Base-by-base conservation (phyloP, 1,140 invertebrate genomes). In the Manduca sexta region DNA sequence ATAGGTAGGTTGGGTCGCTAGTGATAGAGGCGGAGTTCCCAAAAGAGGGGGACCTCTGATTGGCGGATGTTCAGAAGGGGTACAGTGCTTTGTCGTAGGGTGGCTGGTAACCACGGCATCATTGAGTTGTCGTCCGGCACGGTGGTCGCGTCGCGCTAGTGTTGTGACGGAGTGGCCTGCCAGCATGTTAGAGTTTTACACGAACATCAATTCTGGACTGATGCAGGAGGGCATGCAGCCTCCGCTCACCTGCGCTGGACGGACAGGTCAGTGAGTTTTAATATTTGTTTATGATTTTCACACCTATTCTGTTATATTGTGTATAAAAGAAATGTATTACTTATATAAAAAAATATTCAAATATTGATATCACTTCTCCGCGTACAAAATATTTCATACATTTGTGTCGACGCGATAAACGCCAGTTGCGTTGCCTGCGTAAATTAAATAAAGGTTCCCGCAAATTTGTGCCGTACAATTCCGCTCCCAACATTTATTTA, bases 151-250 rank as follows among this genome's bases (percentile, higher is more conserved):
- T 56, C 45, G 43, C 54, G 50, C 52, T 65, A 53, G 69, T 76
- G 60, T 34, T 41, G 56, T 57, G 64, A 40, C 33, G 51, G 21
- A 47, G 66, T 69, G 47, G 49, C 63, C 66, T 60, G 63, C 69
- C 60, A 77, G 74, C 64, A 85, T 85, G 82, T 74, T 85, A 60
- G 82, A 85, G 58, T 83, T 85, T 56, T 85, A 85, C 53, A 74
- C 82, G 46, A 84, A 83, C 53, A 79, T 85, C 29, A 81, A 79
- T 48, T 52, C 86, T 21, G 81, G 80, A 71, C 85, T 89, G 74
- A 76, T 88, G 74, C 86, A 76, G 47, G 88, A 89, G 44, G 68
- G 64, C 49, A 81, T 75, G 64, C 74, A 87, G 83, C 74, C 87
- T 18, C 74, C 79, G 16, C 74, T 86, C 41, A 75, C 83, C 26